phyloP scores from a whole-genome alignment of 2,797 vertebrate genomes.

The Anas georgica region DNA sequence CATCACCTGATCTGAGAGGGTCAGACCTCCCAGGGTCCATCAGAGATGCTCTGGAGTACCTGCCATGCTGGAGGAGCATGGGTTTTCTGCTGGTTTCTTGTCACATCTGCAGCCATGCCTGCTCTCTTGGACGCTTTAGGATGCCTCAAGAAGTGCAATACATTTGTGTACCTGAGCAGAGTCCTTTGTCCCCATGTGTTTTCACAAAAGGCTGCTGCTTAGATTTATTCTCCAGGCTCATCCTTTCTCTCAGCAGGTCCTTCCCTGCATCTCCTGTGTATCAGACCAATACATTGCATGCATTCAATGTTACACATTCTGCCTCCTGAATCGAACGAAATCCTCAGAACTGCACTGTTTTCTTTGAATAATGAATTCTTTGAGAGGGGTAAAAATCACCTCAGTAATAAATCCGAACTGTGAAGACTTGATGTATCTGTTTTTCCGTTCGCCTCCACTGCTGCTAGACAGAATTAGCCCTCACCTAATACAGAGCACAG shows the following conservation, averaged over 20 bases:
- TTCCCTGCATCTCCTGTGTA: neutral
- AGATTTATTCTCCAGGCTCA: constrained; percentile 6
- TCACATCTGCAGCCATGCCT: neutral
- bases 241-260: neutral
- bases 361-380: constrained; percentile 71
- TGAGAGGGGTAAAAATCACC: constrained; percentile 45
- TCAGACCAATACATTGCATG: neutral
- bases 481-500: constrained; percentile 48
- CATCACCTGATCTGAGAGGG: too few relatives aligned
- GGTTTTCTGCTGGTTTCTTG: neutral
- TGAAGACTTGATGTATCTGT: constrained; percentile 31
- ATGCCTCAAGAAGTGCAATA: neutral
- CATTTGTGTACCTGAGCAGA: neutral
- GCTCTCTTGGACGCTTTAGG: neutral
- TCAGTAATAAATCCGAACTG: constrained; percentile 58
- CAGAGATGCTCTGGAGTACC: neutral
- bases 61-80: neutral
- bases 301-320: neutral
- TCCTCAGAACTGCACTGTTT: constrained; percentile 50
- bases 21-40: neutral
- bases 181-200: neutral
- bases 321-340: constrained; percentile 53
- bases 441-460: neutral
- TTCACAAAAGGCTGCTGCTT: neutral
- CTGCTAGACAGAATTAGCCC: constrained; percentile 70